phyloP scores from a whole-genome alignment of 2,888 invertebrate species.

The Clostera curtula region DNA sequence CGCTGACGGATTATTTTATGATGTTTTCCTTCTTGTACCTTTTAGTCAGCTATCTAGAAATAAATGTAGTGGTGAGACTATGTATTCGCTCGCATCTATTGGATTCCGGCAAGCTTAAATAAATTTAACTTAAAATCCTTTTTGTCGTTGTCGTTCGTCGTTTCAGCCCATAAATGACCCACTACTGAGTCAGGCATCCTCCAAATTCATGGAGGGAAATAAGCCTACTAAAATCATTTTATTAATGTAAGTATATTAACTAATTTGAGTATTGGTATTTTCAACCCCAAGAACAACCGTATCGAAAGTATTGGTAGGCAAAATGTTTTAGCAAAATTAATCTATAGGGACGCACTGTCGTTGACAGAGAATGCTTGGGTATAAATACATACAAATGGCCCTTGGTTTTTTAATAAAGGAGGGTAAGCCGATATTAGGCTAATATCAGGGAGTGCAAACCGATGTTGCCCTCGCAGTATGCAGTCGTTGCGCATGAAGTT shows the following conservation, averaged over 20 bases:
- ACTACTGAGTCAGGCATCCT: no score
- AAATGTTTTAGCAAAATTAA: constrained; percentile 67
- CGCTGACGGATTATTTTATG: no score
- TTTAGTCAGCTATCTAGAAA: no score
- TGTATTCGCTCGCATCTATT: no score
- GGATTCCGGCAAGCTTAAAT: no score
- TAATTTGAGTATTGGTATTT: constrained; percentile 26
- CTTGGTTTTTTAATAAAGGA: constrained; percentile 71
- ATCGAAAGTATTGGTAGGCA: constrained; percentile 29
- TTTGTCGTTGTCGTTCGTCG: no score
- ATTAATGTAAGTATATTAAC: constrained; percentile 18
- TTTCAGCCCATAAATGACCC: no score
- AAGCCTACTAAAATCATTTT: no score
- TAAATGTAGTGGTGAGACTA: no score
- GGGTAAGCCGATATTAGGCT: constrained; percentile 69
- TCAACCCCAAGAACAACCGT: constrained; percentile 9
- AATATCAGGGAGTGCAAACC: constrained; percentile 72
- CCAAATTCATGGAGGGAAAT: no score
- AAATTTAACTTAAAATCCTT: no score
- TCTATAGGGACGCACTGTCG: constrained; percentile 50
- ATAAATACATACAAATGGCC: constrained; percentile 71
- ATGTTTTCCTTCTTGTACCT: no score
- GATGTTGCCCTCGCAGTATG: constrained; percentile 58
- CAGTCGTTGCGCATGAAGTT: constrained; percentile 40
- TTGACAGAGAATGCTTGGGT: constrained; percentile 51